Conservation (phyloP, 1,140 invertebrate species). For the Megalopta genalis region DNA sequence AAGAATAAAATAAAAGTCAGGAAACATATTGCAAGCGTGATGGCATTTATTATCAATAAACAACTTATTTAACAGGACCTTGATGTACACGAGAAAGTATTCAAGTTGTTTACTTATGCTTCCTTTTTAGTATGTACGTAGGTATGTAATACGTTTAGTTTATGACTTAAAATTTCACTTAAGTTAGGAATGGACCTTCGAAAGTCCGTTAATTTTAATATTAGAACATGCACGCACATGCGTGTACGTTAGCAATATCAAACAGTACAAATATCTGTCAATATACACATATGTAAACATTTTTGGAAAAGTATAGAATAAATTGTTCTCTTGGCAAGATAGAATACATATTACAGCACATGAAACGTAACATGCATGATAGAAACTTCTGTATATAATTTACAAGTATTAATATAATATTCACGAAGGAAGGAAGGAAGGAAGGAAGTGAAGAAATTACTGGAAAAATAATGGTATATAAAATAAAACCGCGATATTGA, state of each 20-base stretch:
- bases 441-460: not conserved
- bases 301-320: constrained; percentile 8
- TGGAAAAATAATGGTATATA: not conserved
- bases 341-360: constrained; percentile 9
- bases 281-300: constrained; percentile 3
- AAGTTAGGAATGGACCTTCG: constrained; percentile 71
- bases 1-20: constrained; percentile 58
- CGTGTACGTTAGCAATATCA: not conserved
- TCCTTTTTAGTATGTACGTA: constrained; percentile 75
- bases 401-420: not conserved
- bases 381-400: constrained; percentile 13
- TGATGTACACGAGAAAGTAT: constrained; percentile 79
- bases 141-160: constrained; percentile 75
- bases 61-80: constrained; percentile 80
- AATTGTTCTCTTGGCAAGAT: constrained; percentile 4
- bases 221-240: not conserved
- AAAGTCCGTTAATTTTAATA: constrained; percentile 16
- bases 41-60: constrained; percentile 81
- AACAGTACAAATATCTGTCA: constrained; percentile 27
- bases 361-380: not conserved
- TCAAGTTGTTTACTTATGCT: constrained; percentile 75
- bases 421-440: constrained; percentile 3
- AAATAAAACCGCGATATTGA: not conserved
- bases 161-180: constrained; percentile 73
- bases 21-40: constrained; percentile 78